These are phyloP conservation scores for Trinorchestia longiramus DNA, from an alignment of 1,140 invertebrate genomes.

Conservation along the genomic window DNA sequence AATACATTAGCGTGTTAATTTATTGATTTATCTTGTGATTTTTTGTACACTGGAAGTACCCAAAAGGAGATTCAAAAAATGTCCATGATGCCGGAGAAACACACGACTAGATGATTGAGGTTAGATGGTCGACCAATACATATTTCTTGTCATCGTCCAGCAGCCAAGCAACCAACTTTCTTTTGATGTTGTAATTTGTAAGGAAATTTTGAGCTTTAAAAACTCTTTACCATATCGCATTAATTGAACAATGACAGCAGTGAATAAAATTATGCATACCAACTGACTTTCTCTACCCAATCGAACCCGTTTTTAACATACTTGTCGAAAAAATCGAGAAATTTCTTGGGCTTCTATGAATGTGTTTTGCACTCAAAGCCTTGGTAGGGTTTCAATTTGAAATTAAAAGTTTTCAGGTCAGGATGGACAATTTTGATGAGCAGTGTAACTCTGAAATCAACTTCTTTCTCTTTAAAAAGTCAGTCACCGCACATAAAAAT, in stretches of 20 bases:
- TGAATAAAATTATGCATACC: background rate
- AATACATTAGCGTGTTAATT: no score
- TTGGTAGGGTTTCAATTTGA: no score
- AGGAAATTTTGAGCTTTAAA: background rate
- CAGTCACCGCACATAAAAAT: no score
- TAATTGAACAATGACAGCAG: background rate
- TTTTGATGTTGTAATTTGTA: background rate
- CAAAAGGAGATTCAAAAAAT: background rate
- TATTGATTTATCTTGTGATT: background rate
- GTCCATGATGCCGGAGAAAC: background rate
- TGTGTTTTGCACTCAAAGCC: no score
- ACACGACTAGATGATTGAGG: background rate
- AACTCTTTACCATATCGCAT: background rate
- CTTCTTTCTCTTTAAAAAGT: no score
- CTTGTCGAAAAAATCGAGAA: background rate
- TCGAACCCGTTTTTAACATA: background rate
- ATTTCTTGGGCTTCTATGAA: background rate
- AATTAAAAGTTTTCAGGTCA: no score
- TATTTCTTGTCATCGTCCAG: background rate
- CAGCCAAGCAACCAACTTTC: background rate
- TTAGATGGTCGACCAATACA: background rate
- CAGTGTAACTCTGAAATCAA: no score
- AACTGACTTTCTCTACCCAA: background rate
- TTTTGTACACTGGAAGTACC: background rate
- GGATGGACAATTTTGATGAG: no score